Base-by-base conservation (phyloP, 2,888 invertebrate genomes). In the Erannis defoliaria region DNA sequence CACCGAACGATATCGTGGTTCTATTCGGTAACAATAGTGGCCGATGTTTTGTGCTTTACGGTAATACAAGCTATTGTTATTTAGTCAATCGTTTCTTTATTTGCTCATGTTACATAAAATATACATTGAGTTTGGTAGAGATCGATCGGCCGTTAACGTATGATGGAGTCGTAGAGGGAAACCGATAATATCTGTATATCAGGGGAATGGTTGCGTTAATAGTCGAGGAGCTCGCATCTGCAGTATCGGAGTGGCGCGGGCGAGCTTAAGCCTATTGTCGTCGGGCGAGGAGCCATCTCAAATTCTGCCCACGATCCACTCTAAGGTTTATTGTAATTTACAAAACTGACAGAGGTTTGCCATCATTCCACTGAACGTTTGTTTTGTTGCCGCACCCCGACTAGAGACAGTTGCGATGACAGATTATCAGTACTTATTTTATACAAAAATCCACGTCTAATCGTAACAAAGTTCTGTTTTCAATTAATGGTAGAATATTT, bases 321-420 rank as follows among this genome's bases (percentile, higher is more conserved):
- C 80, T 80, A 85, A 86, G 88, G 89, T 90, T 90, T 90, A 90
- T 88, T 88, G 89, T 90, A 89, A 90, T 90, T 90, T 90, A 89
- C 86, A 90, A 90, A 90, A 89, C 88, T 89, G 88, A 88, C 85
- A 81, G 81, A 80, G 85, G 86, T 86, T 86, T 84, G 80, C 83
- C 84, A 86, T 86, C 82, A 83, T 85, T 84, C 74, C 76, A 70
- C 75, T 80, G 76, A 82, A 82, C 80, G 78, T 88, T 87, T 86
- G 81, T 87, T 87, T 85, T 82, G 84, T 78, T 76, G 78, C 78
- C 77, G 72, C 71, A 77, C 78, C 73, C 68, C 68, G 64, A 66
- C 53, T 53, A 77, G 71, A 72, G 71, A 66, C 62, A 64, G 62
- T 54, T 67, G 68, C 72, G 73, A 71, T 77, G 70, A 66, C 61